Percentiles rank a stretch among this genome's conserved stretches.
These are phyloP conservation scores for Camponotus fellah DNA, from an alignment of 2,888 invertebrate genomes.

Conservation along the genomic window DNA sequence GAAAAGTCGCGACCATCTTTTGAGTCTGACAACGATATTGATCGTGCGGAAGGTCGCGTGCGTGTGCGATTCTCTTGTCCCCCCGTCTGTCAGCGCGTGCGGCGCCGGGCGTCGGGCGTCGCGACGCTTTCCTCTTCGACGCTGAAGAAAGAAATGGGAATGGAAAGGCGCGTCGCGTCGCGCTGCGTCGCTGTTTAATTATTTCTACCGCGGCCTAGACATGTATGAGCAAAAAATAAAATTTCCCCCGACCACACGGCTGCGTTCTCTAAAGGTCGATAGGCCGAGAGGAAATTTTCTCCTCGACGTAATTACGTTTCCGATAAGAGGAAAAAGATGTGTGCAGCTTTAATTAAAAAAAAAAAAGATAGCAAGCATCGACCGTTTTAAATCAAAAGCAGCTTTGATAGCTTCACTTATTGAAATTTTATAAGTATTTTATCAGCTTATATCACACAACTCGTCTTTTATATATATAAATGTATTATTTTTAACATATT, in stretches of 20 bases:
- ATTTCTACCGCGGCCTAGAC: conserved; percentile 42
- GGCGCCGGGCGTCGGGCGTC: conserved; percentile 67
- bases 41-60: conserved; percentile 44
- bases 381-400: not conserved
- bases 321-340: not conserved
- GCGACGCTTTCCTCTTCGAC: conserved; percentile 17
- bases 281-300: not conserved
- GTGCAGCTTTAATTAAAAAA: not conserved
- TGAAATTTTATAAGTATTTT: conserved; percentile 6
- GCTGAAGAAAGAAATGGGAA: conserved; percentile 30
- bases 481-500: conserved; percentile 1
- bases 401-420: not conserved
- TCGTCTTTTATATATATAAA: not conserved
- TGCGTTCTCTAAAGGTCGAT: not conserved
- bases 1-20: not conserved
- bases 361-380: not conserved
- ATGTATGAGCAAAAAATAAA: conserved; percentile 19
- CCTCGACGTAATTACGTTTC: conserved; percentile 8
- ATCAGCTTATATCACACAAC: not conserved
- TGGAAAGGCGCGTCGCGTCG: conserved; percentile 25
- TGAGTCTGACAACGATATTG: conserved; percentile 11
- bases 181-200: conserved; percentile 58
- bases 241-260: not conserved
- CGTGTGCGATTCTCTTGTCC: conserved; percentile 5
- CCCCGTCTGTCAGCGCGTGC: conserved; percentile 54